Base-by-base conservation (phyloP, 1,140 invertebrate species). In the Polyergus mexicanus region DNA sequence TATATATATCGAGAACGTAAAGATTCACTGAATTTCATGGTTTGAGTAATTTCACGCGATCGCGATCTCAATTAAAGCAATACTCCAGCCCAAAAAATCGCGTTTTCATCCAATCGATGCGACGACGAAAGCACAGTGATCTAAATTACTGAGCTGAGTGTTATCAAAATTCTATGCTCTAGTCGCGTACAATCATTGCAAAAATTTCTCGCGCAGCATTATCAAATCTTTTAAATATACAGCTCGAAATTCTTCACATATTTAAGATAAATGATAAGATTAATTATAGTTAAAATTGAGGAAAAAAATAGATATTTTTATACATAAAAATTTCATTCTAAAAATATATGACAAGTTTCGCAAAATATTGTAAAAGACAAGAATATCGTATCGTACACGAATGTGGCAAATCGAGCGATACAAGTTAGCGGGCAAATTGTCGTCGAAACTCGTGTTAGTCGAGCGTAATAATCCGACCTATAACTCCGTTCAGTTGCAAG, bases 391-490 rank as follows among this genome's bases (percentile, higher is more conserved):
- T 51, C 81, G 22, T 28, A 38, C 68, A 86, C 84, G 47, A 44
- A 66, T 22, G 80, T 66, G 51, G 44, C 60, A 78, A 77, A 86
- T 80, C 74, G 84, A 38, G 28, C 84, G 65, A 86, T 81, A 13
- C 84, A 41, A 78, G 51, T 72, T 74, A 75, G 69, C 69, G 60
- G 81, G 86, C 75, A 60, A 60, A 81, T 69, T 75, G 80, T 75
- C 69, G 85, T 65, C 54, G 28, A 74, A 83, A 83, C 68, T 83
- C 78, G 68, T 44, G 78, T 74, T 83, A 83, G 28, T 65, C 86
- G 84, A 86, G 41, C 86, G 74, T 74, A 75, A 68, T 86, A 86
- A 87, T 86, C 66, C 54, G 77, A 88, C 86, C 85, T 74, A 74
- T 83, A 83, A 83, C 85, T 78, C 58, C n/a, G 85, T 19, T 38